Percentiles rank a stretch among this genome's conserved stretches.
Conservation (phyloP, 2,888 invertebrate genomes). For the Calliopum simillimum region DNA sequence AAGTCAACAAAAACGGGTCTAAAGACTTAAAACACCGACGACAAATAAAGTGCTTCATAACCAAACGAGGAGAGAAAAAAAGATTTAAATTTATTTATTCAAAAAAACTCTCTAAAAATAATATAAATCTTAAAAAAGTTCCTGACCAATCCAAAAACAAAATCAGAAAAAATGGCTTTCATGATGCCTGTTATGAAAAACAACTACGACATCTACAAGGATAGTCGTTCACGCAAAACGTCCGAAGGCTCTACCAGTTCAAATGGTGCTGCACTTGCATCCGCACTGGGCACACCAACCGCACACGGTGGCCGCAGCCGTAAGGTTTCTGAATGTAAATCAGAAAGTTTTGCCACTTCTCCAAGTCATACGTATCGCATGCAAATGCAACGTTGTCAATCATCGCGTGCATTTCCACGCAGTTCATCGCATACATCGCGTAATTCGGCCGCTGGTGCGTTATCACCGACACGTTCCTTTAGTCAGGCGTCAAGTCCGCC, state of each 20-base stretch:
- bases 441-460: constrained; percentile 69
- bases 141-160: background rate
- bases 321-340: constrained; percentile 67
- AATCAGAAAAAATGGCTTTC: constrained; percentile 79
- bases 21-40: no score
- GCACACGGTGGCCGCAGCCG: constrained; percentile 68
- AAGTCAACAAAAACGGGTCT: no score
- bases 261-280: constrained; percentile 72
- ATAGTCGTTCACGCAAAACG: constrained; percentile 77
- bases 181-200: constrained; percentile 96
- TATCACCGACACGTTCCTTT: constrained; percentile 75
- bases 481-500: constrained; percentile 63
- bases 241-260: constrained; percentile 75
- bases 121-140: no score
- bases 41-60: no score
- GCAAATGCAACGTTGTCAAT: constrained; percentile 66
- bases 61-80: no score
- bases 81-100: no score
- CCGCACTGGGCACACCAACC: constrained; percentile 69
- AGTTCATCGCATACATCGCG: constrained; percentile 74
- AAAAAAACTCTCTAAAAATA: no score
- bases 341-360: constrained; percentile 70
- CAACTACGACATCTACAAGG: constrained; percentile 93
- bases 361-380: constrained; percentile 67
- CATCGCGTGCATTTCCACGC: constrained; percentile 73